A percentile compares a stretch with the other conserved stretches of the same genome.
phyloP scores from a whole-genome alignment of 2,113 vertebrate genomes.

The Microtus oregoni region DNA sequence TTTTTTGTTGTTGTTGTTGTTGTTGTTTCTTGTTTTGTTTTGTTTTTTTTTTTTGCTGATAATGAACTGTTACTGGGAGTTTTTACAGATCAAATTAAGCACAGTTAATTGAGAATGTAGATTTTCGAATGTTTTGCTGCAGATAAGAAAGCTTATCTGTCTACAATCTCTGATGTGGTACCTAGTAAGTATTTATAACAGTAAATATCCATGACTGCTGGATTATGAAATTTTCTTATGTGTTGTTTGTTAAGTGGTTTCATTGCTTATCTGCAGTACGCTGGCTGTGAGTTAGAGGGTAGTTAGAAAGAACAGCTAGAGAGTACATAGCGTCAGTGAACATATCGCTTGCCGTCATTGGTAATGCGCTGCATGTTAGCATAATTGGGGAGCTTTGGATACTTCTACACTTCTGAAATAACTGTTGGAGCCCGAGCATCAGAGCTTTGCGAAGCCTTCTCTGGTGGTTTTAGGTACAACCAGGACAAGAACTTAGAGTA shows the following conservation, averaged over 20 bases:
- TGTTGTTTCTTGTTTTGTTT: neutral
- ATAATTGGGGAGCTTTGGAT: constrained; percentile 4
- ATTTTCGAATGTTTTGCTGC: neutral
- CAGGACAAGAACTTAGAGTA: neutral
- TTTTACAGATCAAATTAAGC: constrained; percentile 39
- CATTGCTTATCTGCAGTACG: neutral
- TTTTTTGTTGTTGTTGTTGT: too few relatives aligned
- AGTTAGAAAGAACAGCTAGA: neutral
- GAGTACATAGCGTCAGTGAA: neutral
- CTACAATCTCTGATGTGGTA: neutral
- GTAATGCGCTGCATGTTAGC: neutral
- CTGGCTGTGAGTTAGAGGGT: neutral
- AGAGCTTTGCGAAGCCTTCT: neutral
- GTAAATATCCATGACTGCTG: neutral
- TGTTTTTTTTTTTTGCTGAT: neutral
- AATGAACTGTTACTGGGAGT: neutral
- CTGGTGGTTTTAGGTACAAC: constrained; percentile 15
- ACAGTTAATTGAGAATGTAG: neutral
- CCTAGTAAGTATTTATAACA: neutral
- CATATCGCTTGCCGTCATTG: neutral
- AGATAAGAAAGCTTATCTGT: neutral
- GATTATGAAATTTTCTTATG: neutral
- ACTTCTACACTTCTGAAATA: constrained; percentile 16
- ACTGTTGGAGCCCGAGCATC: neutral
- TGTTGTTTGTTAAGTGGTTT: neutral